Evolutionary conservation across 2,888 invertebrate genomes (phyloP), one percentile per base, ranked within the genome.

Genomic region (Apodemia duryi): DNA sequence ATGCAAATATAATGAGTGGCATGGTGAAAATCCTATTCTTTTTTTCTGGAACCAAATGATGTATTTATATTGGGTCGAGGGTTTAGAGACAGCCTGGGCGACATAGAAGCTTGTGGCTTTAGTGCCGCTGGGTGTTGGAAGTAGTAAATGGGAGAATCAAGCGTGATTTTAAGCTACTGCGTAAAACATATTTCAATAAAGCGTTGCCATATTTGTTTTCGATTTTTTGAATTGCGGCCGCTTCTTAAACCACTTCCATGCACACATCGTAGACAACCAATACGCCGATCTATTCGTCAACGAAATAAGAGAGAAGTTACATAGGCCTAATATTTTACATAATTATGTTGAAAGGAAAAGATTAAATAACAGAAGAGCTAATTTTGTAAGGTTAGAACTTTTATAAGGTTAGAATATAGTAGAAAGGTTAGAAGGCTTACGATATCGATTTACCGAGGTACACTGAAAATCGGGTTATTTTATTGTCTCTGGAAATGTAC

Each of bases 1-100:
- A 69, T 65, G 67, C 67, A 51, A 66, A 67, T 10, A 70, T 70
- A 63, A 69, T 70, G 65, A 61, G 11, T 6, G 64, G 61, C 29
- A 64, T 69, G 61, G 49, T 54, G 41, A 66, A 64, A 35, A 61
- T 61, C 28, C 60, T 29, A 57, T 64, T 28, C 64, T 43, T 54
- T 38, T 57, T 60, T 64, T 38, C 21, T 64, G 28, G 46, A 64
- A 57, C 38, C 41, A 21, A 60, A 60, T 38, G 66, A 65, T 46
- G 63, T 51, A 9, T 66, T 68, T 38, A 61, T 68, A 32, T 64
- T 66, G 38, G 68, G 66, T 38, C 32, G 66, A 60, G 68, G 66
- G n/a, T 66, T 66, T 49, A 61, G 65, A 29, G 68, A 68, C 52
- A 54, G 54, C n/a, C 54, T 68, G 28, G 51, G 41, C 43, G 52